Base-by-base conservation (phyloP, 2,797 vertebrate genomes). In the Gorsachius magnificus region DNA sequence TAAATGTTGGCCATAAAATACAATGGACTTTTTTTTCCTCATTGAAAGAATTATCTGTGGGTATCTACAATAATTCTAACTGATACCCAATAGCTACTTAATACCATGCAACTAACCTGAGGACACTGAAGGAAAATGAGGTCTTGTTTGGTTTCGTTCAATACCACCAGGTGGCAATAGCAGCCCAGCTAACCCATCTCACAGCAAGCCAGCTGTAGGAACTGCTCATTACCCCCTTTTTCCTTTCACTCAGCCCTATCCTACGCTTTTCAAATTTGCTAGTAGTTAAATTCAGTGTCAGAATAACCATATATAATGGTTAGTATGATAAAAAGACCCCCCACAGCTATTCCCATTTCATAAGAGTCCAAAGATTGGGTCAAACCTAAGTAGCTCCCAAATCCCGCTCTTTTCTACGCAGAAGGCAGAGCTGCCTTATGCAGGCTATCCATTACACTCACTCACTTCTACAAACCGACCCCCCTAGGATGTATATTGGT, bases 141-240 rank as follows among this genome's bases (percentile, higher is more conserved):
- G 5, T 2, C 31, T 28, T 31, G 41, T 69, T 81, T 19, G 61
- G 68, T 93, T 83, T 78, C 60, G 31, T 0, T 4, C 63, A 33
- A 3, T 14, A 57, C 96, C 97, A 95, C 81, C 74, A 97, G 97
- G 74, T 97, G 98, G 98, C 98, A 95, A 50, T 18, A 96, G 93
- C 81, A 93, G 88, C 95, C 86, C 60, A 13, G 77, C 53, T 13
- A 97, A 82, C 21, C 50, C 63, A 3, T 3, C 60, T 43, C 11
- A 19, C 12, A 1, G 38, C 53, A 11, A 28, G 5, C 26, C 43
- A 51, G 41, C 36, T 0, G 51, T 3, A 17, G 11, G 0, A 20
- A 22, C 33, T 2, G 45, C 45, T 69, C 0, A 10, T 1, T 5
- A 4, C 12, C 16, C 10, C 16, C 13, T 26, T 13, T 2, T 8